These are phyloP conservation scores for Chondrilla cf. caribensis DNA, from an alignment of 37 sponge, comb jelly and placozoan genomes.

Conservation along the genomic window DNA sequence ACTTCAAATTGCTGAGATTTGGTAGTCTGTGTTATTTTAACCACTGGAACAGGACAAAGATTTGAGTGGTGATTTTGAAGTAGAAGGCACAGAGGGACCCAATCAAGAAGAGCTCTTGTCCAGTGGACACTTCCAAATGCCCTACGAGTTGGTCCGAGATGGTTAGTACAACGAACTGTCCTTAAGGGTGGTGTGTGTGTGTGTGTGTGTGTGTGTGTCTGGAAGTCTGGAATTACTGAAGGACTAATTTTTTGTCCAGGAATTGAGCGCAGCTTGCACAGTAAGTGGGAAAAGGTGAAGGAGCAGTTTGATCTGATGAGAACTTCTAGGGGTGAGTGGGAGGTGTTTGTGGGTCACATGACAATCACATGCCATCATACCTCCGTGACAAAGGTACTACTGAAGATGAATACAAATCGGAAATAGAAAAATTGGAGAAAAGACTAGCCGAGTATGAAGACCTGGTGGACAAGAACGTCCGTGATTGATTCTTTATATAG, in stretches of 20 bases:
- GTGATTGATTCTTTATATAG: too few relatives aligned
- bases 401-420: constrained; percentile 5
- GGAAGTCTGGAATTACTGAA: not conserved
- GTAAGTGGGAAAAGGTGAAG: constrained; percentile 52
- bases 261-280: constrained; percentile 1
- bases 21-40: too few relatives aligned
- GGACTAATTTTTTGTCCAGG: not conserved
- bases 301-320: constrained; percentile 58
- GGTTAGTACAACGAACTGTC: too few relatives aligned
- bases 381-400: not conserved
- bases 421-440: not conserved
- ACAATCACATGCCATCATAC: too few relatives aligned
- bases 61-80: too few relatives aligned
- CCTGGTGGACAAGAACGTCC: not conserved
- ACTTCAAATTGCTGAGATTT: too few relatives aligned
- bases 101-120: constrained; percentile 17
- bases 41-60: too few relatives aligned
- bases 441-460: not conserved
- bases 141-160: constrained; percentile 63
- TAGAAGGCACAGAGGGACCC: not conserved
- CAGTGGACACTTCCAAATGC: constrained; percentile 75
- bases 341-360: too few relatives aligned
- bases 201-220: not conserved
- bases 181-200: too few relatives aligned
- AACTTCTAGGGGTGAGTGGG: not conserved